Percentiles rank a stretch among this genome's conserved stretches.
Conservation (phyloP, 2,113 vertebrate species). For the Oophaga pumilio region DNA sequence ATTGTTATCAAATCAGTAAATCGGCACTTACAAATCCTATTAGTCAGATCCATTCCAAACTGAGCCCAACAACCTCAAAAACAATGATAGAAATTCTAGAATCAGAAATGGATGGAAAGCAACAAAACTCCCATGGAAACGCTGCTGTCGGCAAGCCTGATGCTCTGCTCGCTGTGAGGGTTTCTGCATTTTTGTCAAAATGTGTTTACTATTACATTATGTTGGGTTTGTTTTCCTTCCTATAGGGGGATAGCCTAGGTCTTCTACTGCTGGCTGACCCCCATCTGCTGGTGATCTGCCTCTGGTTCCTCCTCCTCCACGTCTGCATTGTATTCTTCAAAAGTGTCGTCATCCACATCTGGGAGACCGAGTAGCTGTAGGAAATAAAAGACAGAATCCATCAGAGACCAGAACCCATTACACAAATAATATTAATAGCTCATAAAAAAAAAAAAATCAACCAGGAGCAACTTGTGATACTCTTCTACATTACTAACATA, state of each 20-base stretch:
- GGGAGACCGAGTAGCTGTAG: conserved; percentile 91
- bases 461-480: too few species aligned
- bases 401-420: neutral
- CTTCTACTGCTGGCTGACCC: conserved; percentile 94
- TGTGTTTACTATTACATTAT: conserved; percentile 53
- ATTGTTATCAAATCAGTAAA: conserved; percentile 10
- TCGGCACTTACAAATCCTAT: conserved; percentile 25
- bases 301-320: conserved; percentile 94
- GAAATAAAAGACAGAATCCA: conserved; percentile 10
- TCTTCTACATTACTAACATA: neutral
- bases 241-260: conserved; percentile 56
- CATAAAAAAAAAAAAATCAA: too few species aligned
- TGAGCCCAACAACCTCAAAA: conserved; percentile 28
- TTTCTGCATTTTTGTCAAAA: conserved; percentile 56
- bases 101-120: conserved; percentile 52
- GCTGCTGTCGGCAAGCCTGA: conserved; percentile 57
- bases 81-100: conserved; percentile 42
- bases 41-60: conserved; percentile 17
- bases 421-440: neutral
- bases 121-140: conserved; percentile 34
- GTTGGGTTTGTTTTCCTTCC: conserved; percentile 45
- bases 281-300: conserved; percentile 97
- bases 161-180: conserved; percentile 61
- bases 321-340: conserved; percentile 97
- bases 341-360: conserved; percentile 91